phyloP scores from a whole-genome alignment of 2,113 vertebrate species.

The Eulacestoma nigropectus region DNA sequence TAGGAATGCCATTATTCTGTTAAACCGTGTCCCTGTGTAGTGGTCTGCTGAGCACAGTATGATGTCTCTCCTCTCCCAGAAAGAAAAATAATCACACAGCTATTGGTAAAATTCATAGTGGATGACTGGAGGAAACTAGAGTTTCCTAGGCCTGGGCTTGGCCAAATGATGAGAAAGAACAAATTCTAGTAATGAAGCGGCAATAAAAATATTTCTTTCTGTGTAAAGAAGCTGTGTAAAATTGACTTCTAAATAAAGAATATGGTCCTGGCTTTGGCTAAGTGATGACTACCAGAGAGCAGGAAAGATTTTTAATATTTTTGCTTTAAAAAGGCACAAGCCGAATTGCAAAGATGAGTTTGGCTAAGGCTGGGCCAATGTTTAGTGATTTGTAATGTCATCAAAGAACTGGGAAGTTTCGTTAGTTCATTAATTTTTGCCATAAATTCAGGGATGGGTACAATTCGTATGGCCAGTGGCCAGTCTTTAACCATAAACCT shows the following conservation, averaged over 20 bases:
- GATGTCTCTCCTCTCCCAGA: background rate
- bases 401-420: background rate
- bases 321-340: background rate
- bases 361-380: background rate
- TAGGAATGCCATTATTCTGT: background rate
- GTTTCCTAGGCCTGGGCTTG: background rate
- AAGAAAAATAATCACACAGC: background rate
- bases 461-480: background rate
- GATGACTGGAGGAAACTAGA: background rate
- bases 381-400: background rate
- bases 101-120: background rate
- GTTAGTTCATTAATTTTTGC: background rate
- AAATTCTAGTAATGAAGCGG: background rate
- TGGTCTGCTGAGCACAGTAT: background rate
- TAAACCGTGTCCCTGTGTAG: background rate
- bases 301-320: background rate
- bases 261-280: background rate
- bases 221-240: background rate
- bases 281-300: background rate
- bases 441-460: background rate
- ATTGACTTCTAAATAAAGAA: background rate
- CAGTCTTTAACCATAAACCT: background rate
- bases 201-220: background rate
- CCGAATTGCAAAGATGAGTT: background rate
- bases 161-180: background rate